Evolutionary conservation across 2,797 vertebrate genomes (phyloP), one percentile per base, ranked within the genome.

Genomic region (Streptopelia turtur): DNA sequence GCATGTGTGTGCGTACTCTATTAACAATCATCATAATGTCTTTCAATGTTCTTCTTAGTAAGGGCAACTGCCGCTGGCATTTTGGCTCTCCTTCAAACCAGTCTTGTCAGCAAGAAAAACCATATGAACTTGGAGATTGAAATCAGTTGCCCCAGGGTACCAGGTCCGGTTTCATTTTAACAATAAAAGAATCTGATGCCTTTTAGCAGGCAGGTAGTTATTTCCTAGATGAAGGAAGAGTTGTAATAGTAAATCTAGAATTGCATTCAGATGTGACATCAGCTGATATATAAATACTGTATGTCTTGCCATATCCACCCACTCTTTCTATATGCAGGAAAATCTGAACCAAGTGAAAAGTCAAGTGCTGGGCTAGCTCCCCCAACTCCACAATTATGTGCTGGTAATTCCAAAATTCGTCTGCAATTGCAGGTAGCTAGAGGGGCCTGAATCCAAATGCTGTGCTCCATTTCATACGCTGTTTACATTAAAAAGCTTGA

Each of bases 61-160:
- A 97, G 94, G 97, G 96, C 93, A 96, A 87, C 30, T 75, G 97
- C 96, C 31, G 27, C 66, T 94, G 95, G 97, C 82, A 4, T 95
- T 96, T 95, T 97, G 97, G 97, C 96, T 96, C 61, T 85, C 83
- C 95, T 97, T 97, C 97, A 97, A 96, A 96, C 95, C 94, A 93
- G 93, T 96, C 95, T 95, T 97, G 95, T 96, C 96, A 96, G 96
- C 91, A 97, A 94, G 96, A 96, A 96, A 97, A 97, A 94, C 95
- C 94, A 93, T 97, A 96, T 87, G 95, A 96, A 97, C 85, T 27
- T 89, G 91, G 96, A 97, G 96, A 97, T 97, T 97, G 92, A 96
- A 97, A 97, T 97, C 97, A 96, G 80, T 96, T 97, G 97, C 97
- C 95, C 83, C 90, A 93, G 96, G 96, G 96, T 89, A 94, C 93